Evolutionary conservation across 2,113 vertebrate species (phyloP).

Genomic region (Rhabdomys dilectus): DNA sequence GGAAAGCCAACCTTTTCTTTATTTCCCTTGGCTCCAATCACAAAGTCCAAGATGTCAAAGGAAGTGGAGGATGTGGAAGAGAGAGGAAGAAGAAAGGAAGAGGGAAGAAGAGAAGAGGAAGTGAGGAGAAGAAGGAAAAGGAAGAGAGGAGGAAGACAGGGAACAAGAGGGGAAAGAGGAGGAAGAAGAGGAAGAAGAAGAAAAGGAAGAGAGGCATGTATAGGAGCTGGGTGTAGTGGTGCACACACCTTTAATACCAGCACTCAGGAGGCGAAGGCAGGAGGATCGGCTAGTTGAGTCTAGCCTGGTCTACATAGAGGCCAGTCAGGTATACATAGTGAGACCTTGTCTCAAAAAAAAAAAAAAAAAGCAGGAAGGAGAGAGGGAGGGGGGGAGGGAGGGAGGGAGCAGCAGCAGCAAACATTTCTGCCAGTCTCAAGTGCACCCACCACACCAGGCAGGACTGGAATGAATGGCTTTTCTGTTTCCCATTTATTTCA

Average conservation of each 20-base stretch:
- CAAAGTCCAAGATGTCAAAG: background rate
- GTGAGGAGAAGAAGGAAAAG: accelerated
- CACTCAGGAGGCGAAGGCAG: background rate
- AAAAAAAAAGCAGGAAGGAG: background rate
- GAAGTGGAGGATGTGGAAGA: accelerated
- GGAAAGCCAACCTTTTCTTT: background rate
- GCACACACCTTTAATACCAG: background rate
- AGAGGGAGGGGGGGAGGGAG: accelerated
- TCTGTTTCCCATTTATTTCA: background rate
- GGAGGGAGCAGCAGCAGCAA: background rate
- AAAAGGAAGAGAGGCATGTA: no score
- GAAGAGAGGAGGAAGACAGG: accelerated
- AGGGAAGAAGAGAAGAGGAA: background rate
- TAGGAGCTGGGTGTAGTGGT: no score
- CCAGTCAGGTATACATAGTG: background rate
- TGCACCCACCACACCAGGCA: no score
- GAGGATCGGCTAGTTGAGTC: background rate
- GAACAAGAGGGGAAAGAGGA: background rate
- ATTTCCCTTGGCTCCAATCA: background rate
- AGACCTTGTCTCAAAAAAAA: background rate
- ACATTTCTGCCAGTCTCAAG: background rate
- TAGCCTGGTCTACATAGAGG: background rate
- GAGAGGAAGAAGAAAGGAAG: background rate
- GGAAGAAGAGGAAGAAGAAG: background rate
- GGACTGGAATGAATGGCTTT: background rate